Conservation (phyloP, 2,113 vertebrate genomes). For the Stegostoma tigrinum region DNA sequence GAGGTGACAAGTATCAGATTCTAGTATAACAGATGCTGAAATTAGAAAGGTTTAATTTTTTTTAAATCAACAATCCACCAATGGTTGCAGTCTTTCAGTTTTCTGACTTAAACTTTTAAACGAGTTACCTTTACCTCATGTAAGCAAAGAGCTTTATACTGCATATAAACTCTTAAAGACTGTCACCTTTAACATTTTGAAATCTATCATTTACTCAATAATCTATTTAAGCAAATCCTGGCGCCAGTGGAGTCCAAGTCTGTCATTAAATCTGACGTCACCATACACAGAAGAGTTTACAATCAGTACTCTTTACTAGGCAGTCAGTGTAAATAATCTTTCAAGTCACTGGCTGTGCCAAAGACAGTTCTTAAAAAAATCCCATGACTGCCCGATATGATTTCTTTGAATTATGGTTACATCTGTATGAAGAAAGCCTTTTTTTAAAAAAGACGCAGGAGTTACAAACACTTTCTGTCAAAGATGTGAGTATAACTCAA, state of each 20-base stretch:
- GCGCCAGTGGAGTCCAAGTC: slow-evolving; percentile 39
- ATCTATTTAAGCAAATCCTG: slow-evolving; percentile 35
- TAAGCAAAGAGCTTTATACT: slow-evolving; percentile 27
- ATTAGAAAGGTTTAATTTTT: background rate
- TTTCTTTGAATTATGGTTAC: background rate
- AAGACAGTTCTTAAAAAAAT: slow-evolving; percentile 17
- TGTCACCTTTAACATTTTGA: slow-evolving; percentile 9
- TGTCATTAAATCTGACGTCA: slow-evolving; percentile 46
- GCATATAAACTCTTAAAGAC: background rate
- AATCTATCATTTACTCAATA: slow-evolving; percentile 33
- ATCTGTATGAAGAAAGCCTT: background rate
- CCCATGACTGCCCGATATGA: slow-evolving; percentile 4
- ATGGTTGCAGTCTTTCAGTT: background rate
- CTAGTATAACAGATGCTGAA: background rate
- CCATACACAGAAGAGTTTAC: slow-evolving; percentile 46
- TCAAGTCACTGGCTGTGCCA: slow-evolving; percentile 41
- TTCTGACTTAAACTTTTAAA: slow-evolving; percentile 24
- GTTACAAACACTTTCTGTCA: slow-evolving; percentile 24
- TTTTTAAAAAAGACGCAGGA: background rate
- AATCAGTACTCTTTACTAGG: slow-evolving; percentile 40
- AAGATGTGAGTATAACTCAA: background rate
- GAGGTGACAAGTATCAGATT: background rate
- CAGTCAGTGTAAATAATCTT: slow-evolving; percentile 39
- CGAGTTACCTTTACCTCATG: background rate
- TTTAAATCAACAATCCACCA: background rate